Base-by-base conservation (phyloP, 1,140 invertebrate species). In the Metopolophium dirhodum region DNA sequence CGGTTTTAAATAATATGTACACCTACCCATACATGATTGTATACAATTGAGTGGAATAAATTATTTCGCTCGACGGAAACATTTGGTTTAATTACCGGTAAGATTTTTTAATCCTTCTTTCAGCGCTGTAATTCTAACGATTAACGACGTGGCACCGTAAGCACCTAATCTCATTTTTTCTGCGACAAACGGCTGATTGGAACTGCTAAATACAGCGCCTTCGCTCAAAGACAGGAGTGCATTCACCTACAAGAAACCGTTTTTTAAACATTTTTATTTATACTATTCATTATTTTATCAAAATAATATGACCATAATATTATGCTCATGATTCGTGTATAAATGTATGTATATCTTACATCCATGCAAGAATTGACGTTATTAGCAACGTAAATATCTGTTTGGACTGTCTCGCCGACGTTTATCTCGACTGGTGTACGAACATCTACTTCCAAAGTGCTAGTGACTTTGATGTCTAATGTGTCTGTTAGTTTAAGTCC, bases 341-440 rank as follows among this genome's bases (percentile, higher is more conserved):
- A n/a, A 9, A 87, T 35, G 0, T n/a, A 77, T 77, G 8, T n/a
- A 87, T 11, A 7, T 96, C 96, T 96, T 95, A 97, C 96, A 94
- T 97, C 96, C 95, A 97, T 96, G 95, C 96, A 97, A 91, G 96
- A 96, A 94, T 96, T 96, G 90, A 96, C 95, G 93, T 96, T 96
- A 94, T 96, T 97, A 0, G 95, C 96, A 68, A 97, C 96, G 94
- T 96, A 96, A 94, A 96, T 96, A 94, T 96, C 96, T 1, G 96
- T 96, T 94, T 97, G 96, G 0, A 96, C 95, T 0, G 96, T 96
- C 94, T 97, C 96, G 0, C 96, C 96, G 22, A 96, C 96, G 94
- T 96, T 96, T 94, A 97, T 94, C 6, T 95, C 96, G 1, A 95
- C 95, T 8, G 96, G 96, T 20, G 96, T 94, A 0, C 95, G 95